A percentile compares a stretch with the other conserved stretches of the same genome.
Evolutionary conservation across 2,113 vertebrate genomes (phyloP).

Genomic region (Myocastor coypus): DNA sequence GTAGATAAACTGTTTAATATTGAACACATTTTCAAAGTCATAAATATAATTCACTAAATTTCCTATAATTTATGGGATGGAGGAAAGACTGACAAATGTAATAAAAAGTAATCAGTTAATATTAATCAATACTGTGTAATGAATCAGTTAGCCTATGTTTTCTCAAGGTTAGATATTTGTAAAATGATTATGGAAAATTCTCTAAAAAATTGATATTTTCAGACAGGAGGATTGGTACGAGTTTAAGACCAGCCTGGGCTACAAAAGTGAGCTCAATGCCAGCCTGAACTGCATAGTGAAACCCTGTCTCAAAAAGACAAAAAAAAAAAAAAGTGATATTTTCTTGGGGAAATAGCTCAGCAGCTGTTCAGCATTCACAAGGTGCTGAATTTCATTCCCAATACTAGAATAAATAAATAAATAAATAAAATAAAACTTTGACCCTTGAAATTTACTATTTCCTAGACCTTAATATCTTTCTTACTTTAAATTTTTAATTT

Average conservation of each 20-base stretch:
- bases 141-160: not conserved
- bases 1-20: not conserved
- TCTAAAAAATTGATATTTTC: too few relatives aligned
- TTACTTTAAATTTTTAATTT: too few relatives aligned
- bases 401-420: too few relatives aligned
- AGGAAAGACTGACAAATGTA: not conserved
- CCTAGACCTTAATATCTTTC: fast-evolving
- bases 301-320: too few relatives aligned
- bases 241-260: too few relatives aligned
- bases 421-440: not conserved
- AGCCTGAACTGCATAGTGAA: too few relatives aligned
- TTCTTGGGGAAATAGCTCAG: too few relatives aligned
- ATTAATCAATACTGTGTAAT: not conserved
- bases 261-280: too few relatives aligned
- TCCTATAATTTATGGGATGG: not conserved
- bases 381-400: too few relatives aligned
- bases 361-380: too few relatives aligned
- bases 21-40: not conserved
- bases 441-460: not conserved
- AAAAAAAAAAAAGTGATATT: too few relatives aligned
- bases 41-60: not conserved
- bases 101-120: not conserved
- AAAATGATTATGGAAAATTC: not conserved
- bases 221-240: too few relatives aligned
- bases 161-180: not conserved